Evolutionary conservation across 1,140 invertebrate genomes (phyloP).

Genomic region (Cydia splendana): DNA sequence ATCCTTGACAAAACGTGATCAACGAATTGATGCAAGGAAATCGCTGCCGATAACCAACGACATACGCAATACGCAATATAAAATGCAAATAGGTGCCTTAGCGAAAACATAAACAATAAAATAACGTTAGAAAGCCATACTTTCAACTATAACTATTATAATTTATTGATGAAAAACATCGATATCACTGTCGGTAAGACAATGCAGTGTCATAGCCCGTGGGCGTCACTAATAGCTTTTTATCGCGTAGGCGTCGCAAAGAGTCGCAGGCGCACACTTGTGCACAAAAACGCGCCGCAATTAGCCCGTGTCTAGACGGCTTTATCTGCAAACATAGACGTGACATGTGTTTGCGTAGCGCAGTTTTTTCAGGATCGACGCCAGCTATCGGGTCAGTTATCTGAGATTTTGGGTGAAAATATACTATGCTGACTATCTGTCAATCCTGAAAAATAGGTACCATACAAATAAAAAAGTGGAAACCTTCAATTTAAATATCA

Average conservation of each 20-base stretch:
- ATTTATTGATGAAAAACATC: slow-evolving; percentile 24
- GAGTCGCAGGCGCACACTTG: slow-evolving; percentile 16
- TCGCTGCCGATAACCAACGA: background rate
- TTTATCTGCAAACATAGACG: slow-evolving; percentile 23
- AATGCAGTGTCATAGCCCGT: slow-evolving; percentile 18
- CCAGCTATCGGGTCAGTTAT: slow-evolving; percentile 4
- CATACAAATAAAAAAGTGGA: no score
- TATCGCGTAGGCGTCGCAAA: slow-evolving; percentile 22
- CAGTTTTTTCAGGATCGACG: slow-evolving; percentile 13
- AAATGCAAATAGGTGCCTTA: no score
- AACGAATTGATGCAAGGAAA: background rate
- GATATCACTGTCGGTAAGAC: slow-evolving; percentile 1
- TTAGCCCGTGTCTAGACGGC: slow-evolving; percentile 31
- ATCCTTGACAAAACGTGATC: background rate
- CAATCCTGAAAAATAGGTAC: no score
- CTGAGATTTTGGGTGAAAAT: background rate
- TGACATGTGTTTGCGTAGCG: slow-evolving; percentile 29
- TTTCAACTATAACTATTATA: background rate
- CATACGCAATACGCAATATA: no score
- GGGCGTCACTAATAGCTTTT: slow-evolving; percentile 20
- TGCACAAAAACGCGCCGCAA: slow-evolving; percentile 28
- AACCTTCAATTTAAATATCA: no score
- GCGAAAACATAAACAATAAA: background rate
- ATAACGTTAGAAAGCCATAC: slow-evolving; percentile 4
- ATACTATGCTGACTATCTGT: background rate